Base-by-base conservation (phyloP, 2,113 vertebrate genomes). In the Hemichromis elongatus region DNA sequence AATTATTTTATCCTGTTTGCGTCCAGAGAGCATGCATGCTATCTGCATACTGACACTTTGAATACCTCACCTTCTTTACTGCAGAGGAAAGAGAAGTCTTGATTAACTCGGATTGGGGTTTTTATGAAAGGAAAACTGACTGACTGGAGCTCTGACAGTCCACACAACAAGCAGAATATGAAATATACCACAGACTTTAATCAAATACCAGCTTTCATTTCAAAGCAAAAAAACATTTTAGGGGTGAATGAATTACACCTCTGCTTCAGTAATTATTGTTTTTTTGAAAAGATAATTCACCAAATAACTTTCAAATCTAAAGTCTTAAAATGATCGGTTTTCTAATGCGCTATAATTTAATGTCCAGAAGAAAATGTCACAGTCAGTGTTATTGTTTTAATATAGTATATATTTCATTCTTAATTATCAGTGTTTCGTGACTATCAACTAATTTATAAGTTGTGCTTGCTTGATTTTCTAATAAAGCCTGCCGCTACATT, bases 81-180 rank as follows among this genome's bases (percentile, higher is more conserved):
- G 70, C 63, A 85, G 70, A 88, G 77, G 88, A 86, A 66, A 85
- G 54, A 57, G 85, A 79, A 83, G 88, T 87, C 35, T 28, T 86
- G 70, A 92, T 92, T 81, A 86, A 82, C 30, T 77, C 55, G 70
- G 16, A 81, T 89, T 73, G 82, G 26, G 40, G 2, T 73, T 68
- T 88, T 30, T 83, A 53, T 73, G 50, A 61, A 30, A 68, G 42
- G 63, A 66, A 77, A 85, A 73, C 26, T 33, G 45, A 80, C 63
- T 24, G 56, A 80, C 21, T 81, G 26, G 54, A 66, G 73, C 87
- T 61, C 57, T 89, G 80, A 66, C 80, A 85, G 63, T 53, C 59
- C 40, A 7, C 16, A 80, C 82, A 92, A 86, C 85, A 90, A 86
- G 75, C 59, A 56, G 90, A 88, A 90, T 85, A 82, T 81, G 66